A percentile compares a stretch with the other conserved stretches of the same genome.
These are phyloP conservation scores for Halcyon leucocephala DNA, from an alignment of 2,797 vertebrate genomes.

Conservation along the genomic window DNA sequence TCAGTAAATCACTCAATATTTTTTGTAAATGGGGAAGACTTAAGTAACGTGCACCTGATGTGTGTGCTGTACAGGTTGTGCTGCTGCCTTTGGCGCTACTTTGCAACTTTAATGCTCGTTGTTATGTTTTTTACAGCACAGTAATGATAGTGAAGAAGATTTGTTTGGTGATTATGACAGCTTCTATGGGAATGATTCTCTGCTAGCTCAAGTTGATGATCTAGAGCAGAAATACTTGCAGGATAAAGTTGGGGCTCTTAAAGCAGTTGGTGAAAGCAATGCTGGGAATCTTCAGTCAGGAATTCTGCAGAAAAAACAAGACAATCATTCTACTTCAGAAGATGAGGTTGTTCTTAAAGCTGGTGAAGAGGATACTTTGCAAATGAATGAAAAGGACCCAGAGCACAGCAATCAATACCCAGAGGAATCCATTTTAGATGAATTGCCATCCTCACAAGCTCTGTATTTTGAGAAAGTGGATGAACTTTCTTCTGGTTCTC, in stretches of 20 bases:
- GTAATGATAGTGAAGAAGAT: conserved; percentile 86
- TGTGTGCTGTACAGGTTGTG: accelerated
- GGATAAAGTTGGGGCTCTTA: neutral
- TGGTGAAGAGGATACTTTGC: neutral
- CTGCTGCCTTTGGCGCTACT: neutral
- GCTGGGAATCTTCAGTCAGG: neutral
- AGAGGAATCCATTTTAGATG: conserved; percentile 68
- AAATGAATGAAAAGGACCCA: neutral
- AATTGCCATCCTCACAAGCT: conserved; percentile 85
- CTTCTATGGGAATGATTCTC: conserved; percentile 83
- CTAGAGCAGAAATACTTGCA: conserved; percentile 73
- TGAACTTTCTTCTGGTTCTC: conserved; percentile 19
- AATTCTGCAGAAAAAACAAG: neutral
- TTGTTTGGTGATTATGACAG: conserved; percentile 91
- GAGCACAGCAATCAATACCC: conserved; percentile 36
- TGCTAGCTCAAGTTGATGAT: conserved; percentile 84
- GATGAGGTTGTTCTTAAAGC: neutral
- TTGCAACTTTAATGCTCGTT: neutral
- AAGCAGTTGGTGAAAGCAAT: neutral
- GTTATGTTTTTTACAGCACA: conserved; percentile 74
- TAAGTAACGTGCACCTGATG: accelerated
- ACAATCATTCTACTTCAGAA: neutral
- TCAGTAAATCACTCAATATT: too few relatives aligned
- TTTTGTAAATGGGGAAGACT: accelerated
- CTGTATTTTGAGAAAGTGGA: conserved; percentile 75